Base-by-base conservation (phyloP, 2,888 invertebrate species). In the Melanchra persicariae region DNA sequence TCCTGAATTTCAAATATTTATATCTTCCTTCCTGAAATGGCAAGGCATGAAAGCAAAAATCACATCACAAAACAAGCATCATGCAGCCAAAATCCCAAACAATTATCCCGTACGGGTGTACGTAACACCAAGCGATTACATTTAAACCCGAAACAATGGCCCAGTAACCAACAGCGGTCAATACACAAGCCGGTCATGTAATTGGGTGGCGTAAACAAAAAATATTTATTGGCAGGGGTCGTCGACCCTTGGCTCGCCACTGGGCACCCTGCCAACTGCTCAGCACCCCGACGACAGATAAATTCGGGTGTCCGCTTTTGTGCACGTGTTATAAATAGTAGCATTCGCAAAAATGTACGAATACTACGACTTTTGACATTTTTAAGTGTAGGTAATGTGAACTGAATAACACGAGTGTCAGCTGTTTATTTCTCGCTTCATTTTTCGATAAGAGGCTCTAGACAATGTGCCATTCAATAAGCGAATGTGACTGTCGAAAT, bases 131-230 rank as follows among this genome's bases (percentile, higher is more conserved):
- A 19, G 26, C 30, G 30, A 60, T 75, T 76, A 76, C 45, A 62
- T 24, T 54, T 34, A 61, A 81, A 26, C 52, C n/a, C 37, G 10
- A 63, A 72, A 64, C 66, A 54, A 63, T 57, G 60, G 26, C 55
- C 62, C 54, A 59, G 49, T 81, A 51, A 67, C 65, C 49, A 49
- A 40, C 45, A 30, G 62, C 63, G 63, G 63, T 74, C 69, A 76
- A 63, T 64, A 79, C 26, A 59, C 12, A 69, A 37, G 62, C 62
- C 34, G 61, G 54, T 45, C 52, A 24, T 76, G 70, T 83, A 83
- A 85, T 85, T 75, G 69, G 72, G 79, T 70, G 77, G 63, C 79
- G 88, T 90, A 88, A 90, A 91, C 88, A 89, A 91, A 90, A 91
- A 89, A 87, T 88, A 88, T 88, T 89, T 90, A 89, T 91, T 87